phyloP scores from a whole-genome alignment of 2,888 invertebrate species.

The Chromoteleia sp. region DNA sequence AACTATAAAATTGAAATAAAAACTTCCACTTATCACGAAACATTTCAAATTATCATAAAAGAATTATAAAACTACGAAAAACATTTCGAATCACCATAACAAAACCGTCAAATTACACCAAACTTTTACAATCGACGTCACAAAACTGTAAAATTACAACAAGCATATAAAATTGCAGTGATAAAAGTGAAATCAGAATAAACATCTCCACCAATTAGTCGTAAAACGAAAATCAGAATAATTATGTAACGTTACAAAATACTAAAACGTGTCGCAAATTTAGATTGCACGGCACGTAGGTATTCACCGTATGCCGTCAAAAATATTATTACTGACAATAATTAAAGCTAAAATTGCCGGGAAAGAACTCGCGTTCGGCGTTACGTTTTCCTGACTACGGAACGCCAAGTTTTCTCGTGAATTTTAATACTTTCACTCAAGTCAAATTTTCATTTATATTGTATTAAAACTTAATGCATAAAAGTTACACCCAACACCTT shows the following conservation, averaged over 20 bases:
- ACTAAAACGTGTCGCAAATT: constrained; percentile 22
- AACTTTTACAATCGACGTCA: no score
- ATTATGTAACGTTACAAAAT: neutral
- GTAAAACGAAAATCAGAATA: neutral
- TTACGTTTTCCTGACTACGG: constrained; percentile 32
- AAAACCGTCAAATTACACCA: no score
- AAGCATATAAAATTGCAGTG: no score
- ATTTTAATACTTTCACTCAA: constrained; percentile 49
- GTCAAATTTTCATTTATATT: constrained; percentile 56
- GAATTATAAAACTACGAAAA: no score
- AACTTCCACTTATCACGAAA: no score
- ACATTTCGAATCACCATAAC: no score
- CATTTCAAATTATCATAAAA: no score
- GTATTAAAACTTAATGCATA: constrained; percentile 22
- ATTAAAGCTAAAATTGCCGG: constrained; percentile 18
- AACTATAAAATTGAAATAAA: no score
- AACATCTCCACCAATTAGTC: no score
- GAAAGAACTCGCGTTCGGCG: constrained; percentile 1
- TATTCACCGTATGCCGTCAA: no score
- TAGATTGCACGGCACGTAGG: neutral
- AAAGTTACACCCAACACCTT: constrained; percentile 43
- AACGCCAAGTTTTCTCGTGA: constrained; percentile 47
- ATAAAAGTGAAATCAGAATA: constrained; percentile 5
- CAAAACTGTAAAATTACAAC: no score
- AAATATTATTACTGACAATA: constrained; percentile 28